A percentile compares a stretch with the other conserved stretches of the same genome.
Evolutionary conservation across 1,140 invertebrate genomes (phyloP).

Genomic region (Amphibalanus amphitrite): DNA sequence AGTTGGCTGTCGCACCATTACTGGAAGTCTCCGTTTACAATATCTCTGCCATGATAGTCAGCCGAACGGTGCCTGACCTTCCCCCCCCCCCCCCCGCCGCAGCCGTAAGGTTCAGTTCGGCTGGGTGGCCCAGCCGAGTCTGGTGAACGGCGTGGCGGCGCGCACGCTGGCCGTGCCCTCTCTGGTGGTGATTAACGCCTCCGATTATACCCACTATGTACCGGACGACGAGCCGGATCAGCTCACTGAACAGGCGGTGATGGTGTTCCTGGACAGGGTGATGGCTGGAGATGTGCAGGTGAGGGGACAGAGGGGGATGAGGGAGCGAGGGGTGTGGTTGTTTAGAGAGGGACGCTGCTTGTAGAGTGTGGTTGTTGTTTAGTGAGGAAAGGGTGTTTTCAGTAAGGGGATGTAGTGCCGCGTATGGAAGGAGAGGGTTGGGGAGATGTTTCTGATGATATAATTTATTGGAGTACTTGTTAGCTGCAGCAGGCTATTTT

Average conservation of each 20-base stretch:
- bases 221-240: constrained; percentile 65
- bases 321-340: too few species aligned
- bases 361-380: too few species aligned
- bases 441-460: too few species aligned
- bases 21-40: not conserved
- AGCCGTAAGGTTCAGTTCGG: constrained; percentile 63
- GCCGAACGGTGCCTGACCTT: too few species aligned
- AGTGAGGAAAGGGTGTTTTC: too few species aligned
- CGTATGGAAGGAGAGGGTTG: too few species aligned
- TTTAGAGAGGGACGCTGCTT: too few species aligned
- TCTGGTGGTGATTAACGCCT: constrained; percentile 73
- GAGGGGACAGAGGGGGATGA: too few species aligned
- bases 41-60: too few species aligned
- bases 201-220: constrained; percentile 73
- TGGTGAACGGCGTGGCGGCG: constrained; percentile 84
- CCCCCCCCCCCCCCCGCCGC: not conserved
- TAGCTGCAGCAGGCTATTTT: too few species aligned
- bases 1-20: not conserved
- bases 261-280: constrained; percentile 26
- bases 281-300: constrained; percentile 15
- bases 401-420: too few species aligned
- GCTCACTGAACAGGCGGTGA: constrained; percentile 57
- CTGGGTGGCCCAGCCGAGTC: constrained; percentile 60
- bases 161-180: constrained; percentile 60
- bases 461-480: too few species aligned